phyloP scores from a whole-genome alignment of 30 jellyfish, hydroid and myxozoan species.

The Cassiopea xamachana region DNA sequence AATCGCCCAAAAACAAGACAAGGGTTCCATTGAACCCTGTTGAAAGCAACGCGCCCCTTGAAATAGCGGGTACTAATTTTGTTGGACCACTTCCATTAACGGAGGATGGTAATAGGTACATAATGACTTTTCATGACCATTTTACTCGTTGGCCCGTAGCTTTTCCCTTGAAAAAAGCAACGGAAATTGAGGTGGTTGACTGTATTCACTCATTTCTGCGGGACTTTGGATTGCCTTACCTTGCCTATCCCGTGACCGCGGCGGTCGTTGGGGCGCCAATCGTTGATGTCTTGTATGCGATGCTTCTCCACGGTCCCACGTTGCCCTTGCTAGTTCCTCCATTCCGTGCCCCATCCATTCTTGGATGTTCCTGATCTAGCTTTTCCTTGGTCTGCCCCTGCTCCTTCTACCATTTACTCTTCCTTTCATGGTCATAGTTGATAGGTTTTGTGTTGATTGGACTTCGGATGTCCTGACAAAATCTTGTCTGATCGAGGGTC shows the following conservation, averaged over 20 bases:
- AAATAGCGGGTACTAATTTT: slow-evolving; percentile 37
- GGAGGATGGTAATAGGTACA: slow-evolving; percentile 20
- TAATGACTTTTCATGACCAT: slow-evolving; percentile 37
- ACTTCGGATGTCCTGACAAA: slow-evolving; percentile 34
- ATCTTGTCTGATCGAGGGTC: slow-evolving; percentile 47
- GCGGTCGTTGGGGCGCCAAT: too few species aligned
- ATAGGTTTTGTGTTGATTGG: neutral
- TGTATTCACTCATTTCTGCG: slow-evolving; percentile 21
- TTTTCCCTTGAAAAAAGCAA: slow-evolving; percentile 4
- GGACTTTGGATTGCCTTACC: slow-evolving; percentile 18
- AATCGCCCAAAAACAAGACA: slow-evolving; percentile 23
- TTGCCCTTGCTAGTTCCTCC: too few species aligned
- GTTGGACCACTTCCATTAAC: slow-evolving; percentile 71
- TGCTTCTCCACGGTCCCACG: too few species aligned
- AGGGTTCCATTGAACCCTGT: slow-evolving; percentile 10
- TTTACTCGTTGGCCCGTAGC: slow-evolving; percentile 28
- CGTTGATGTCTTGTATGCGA: too few species aligned
- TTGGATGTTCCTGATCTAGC: too few species aligned
- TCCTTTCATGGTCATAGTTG: too few species aligned
- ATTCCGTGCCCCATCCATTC: too few species aligned
- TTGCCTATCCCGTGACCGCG: too few species aligned
- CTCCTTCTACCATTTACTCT: too few species aligned
- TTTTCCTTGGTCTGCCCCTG: too few species aligned
- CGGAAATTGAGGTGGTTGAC: neutral
- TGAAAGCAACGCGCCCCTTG: slow-evolving; percentile 24